Evolutionary conservation across 2,888 invertebrate species (phyloP).

Genomic region (Ferdinandea cuprea): DNA sequence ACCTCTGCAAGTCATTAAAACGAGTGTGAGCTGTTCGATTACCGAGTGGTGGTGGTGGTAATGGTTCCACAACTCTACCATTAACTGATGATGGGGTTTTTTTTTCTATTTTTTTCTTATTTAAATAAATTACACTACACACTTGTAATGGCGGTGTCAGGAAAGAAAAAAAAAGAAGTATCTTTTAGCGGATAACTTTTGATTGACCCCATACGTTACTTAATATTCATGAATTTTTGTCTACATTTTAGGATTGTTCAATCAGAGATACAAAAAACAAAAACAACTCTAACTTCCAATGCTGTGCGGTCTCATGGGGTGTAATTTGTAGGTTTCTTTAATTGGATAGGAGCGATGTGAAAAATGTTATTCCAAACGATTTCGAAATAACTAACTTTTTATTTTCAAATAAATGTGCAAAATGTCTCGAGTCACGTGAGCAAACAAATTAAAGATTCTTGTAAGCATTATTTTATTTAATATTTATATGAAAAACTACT

Average conservation of each 20-base stretch:
- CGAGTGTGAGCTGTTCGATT: slow-evolving; percentile 60
- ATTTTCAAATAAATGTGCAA: background rate
- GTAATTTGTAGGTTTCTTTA: slow-evolving; percentile 29
- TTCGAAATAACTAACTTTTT: slow-evolving; percentile 14
- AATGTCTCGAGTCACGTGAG: slow-evolving; percentile 16
- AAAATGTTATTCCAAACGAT: slow-evolving; percentile 16
- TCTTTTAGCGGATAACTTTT: slow-evolving; percentile 45
- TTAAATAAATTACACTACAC: slow-evolving; percentile 35
- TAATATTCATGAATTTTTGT: slow-evolving; percentile 42
- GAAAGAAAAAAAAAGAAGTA: slow-evolving; percentile 5
- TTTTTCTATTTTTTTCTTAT: slow-evolving; percentile 2
- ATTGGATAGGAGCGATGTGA: slow-evolving; percentile 34
- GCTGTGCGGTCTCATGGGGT: slow-evolving; percentile 35
- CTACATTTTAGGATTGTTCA: slow-evolving; percentile 38
- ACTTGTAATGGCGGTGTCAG: background rate
- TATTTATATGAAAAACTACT: background rate
- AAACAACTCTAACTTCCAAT: background rate
- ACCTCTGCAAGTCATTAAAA: slow-evolving; percentile 40
- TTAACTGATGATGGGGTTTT: slow-evolving; percentile 31
- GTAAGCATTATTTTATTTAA: slow-evolving; percentile 13
- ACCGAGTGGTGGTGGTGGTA: slow-evolving; percentile 39
- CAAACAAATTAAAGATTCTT: slow-evolving; percentile 15
- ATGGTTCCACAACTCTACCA: slow-evolving; percentile 32
- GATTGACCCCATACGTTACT: slow-evolving; percentile 51
- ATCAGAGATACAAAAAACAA: slow-evolving; percentile 13